Conservation (phyloP, 2,888 invertebrate genomes). For the Glaucopsyche alexis region DNA sequence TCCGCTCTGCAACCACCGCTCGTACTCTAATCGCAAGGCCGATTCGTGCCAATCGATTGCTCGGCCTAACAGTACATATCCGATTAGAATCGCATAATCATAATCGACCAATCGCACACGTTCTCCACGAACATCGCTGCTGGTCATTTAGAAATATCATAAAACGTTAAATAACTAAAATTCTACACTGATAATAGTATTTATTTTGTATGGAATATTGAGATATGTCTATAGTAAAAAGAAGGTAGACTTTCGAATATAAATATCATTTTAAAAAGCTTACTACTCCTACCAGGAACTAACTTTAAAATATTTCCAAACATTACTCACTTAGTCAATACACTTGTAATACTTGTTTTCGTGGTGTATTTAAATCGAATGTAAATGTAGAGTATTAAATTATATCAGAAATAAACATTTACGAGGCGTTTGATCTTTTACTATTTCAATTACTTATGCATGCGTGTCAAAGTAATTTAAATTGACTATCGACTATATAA, state of each 20-base stretch:
- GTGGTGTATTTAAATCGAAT: constrained; percentile 3
- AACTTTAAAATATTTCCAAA: background rate
- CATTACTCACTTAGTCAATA: background rate
- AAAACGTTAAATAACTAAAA: background rate
- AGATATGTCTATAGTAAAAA: background rate
- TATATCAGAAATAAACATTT: constrained; percentile 11
- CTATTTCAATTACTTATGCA: constrained; percentile 69
- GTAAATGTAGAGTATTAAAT: constrained; percentile 21
- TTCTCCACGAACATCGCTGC: background rate
- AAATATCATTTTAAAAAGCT: background rate
- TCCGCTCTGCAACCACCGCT: constrained; percentile 66
- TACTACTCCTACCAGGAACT: background rate
- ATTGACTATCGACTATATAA: constrained; percentile 7
- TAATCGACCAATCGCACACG: constrained; percentile 21
- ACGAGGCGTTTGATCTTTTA: constrained; percentile 55
- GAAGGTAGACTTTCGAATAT: background rate
- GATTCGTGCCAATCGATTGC: constrained; percentile 62
- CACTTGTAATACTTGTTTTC: background rate
- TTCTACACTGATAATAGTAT: background rate
- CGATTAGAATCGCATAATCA: constrained; percentile 47
- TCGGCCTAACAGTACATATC: constrained; percentile 62
- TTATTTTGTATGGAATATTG: background rate
- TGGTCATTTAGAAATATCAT: background rate
- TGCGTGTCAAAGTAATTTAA: constrained; percentile 51
- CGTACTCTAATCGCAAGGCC: constrained; percentile 71